phyloP scores from a whole-genome alignment of 1,140 invertebrate genomes.

The Cherax quadricarinatus region DNA sequence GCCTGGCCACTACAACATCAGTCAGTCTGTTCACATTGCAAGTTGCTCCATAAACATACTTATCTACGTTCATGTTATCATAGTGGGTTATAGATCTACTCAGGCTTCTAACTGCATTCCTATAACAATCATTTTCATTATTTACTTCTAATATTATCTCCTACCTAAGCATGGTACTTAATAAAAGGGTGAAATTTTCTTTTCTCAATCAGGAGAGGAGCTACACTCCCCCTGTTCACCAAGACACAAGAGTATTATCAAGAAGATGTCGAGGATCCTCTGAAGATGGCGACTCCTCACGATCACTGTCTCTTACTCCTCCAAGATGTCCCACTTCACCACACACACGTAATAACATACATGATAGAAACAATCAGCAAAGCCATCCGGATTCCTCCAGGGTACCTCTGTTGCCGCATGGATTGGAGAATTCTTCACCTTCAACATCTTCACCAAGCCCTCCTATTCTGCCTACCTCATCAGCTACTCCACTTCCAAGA shows the following conservation, averaged over 20 bases:
- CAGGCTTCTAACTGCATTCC: too few relatives aligned
- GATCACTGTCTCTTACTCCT: constrained; percentile 54
- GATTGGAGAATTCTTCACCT: constrained; percentile 29
- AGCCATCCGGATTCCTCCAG: constrained; percentile 3
- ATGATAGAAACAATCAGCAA: constrained; percentile 3
- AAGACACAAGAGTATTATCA: constrained; percentile 7
- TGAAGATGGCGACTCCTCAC: constrained; percentile 36
- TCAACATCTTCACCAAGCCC: constrained; percentile 35
- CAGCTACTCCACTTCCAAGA: constrained; percentile 16
- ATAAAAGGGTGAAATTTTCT: too few relatives aligned
- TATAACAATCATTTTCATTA: too few relatives aligned
- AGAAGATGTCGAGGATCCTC: constrained; percentile 10
- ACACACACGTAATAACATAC: constrained; percentile 13
- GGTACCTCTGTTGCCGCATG: constrained; percentile 30
- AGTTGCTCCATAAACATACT: too few relatives aligned
- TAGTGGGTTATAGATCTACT: too few relatives aligned
- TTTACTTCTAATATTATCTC: too few relatives aligned
- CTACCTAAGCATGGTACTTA: too few relatives aligned
- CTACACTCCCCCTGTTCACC: constrained; percentile 49
- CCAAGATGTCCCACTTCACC: constrained; percentile 44
- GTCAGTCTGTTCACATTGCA: too few relatives aligned
- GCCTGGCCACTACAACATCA: too few relatives aligned
- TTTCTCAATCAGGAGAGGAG: constrained; percentile 41
- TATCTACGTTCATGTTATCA: too few relatives aligned
- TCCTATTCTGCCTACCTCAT: constrained; percentile 41